These are phyloP conservation scores for Spea multiplicata DNA, from an alignment of 2,113 vertebrate species.

Conservation along the genomic window DNA sequence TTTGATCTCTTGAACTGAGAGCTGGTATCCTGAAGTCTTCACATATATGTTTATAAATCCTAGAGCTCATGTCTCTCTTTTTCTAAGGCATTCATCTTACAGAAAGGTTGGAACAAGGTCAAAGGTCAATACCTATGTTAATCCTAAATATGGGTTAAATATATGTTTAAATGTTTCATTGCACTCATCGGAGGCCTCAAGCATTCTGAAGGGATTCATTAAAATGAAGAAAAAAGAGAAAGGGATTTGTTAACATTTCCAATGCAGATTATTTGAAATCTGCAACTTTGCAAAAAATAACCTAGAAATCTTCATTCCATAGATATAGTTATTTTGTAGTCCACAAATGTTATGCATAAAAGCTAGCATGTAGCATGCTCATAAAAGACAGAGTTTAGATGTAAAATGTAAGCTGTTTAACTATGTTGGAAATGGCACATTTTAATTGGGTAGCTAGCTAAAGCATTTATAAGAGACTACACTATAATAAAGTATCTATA, in stretches of 20 bases:
- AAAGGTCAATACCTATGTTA: conserved; percentile 54
- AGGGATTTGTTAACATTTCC: background rate
- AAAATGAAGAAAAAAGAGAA: conserved; percentile 23
- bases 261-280: background rate
- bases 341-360: too few species aligned
- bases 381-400: too few species aligned
- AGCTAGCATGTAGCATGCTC: too few species aligned
- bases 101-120: conserved; percentile 53
- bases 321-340: background rate
- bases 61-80: conserved; percentile 29
- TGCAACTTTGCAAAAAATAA: background rate
- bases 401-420: too few species aligned
- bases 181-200: conserved; percentile 12
- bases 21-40: conserved; percentile 51
- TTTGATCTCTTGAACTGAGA: conserved; percentile 58
- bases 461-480: too few species aligned
- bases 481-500: too few species aligned
- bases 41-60: conserved; percentile 53
- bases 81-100: conserved; percentile 42
- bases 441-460: too few species aligned
- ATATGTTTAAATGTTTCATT: conserved; percentile 35
- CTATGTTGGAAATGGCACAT: too few species aligned
- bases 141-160: conserved; percentile 51
- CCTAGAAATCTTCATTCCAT: background rate
- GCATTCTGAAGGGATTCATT: conserved; percentile 31